Conservation (phyloP, 2,797 vertebrate genomes). For the Lophius americanus region DNA sequence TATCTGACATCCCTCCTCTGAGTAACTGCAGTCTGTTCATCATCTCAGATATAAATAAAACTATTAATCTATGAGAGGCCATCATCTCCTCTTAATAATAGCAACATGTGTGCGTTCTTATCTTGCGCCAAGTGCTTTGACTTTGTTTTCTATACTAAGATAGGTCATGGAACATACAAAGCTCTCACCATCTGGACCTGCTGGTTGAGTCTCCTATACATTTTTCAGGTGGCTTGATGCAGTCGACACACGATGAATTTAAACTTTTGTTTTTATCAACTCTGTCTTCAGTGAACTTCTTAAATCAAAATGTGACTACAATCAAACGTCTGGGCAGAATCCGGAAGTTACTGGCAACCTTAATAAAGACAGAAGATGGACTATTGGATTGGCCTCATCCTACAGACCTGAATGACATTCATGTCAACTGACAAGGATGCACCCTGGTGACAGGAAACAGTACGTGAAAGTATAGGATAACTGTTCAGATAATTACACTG, state of each 20-base stretch:
- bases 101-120: slow-evolving; percentile 45
- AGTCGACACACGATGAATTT: too few relatives aligned
- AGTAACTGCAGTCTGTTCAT: neutral
- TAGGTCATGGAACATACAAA: slow-evolving; percentile 38
- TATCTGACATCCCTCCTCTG: neutral
- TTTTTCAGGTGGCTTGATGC: too few relatives aligned
- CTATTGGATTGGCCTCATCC: neutral
- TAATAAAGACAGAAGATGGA: slow-evolving; percentile 18
- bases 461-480: slow-evolving; percentile 3
- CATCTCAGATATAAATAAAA: slow-evolving; percentile 29
- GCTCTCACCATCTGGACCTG: slow-evolving; percentile 19
- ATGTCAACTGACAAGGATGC: neutral
- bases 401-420: slow-evolving; percentile 6
- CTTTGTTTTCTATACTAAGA: slow-evolving; percentile 21
- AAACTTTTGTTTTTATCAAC: too few relatives aligned
- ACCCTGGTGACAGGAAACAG: neutral
- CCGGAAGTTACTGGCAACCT: neutral
- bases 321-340: too few relatives aligned
- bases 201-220: too few relatives aligned
- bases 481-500: slow-evolving; percentile 20
- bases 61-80: slow-evolving; percentile 49
- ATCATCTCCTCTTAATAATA: slow-evolving; percentile 59
- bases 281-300: too few relatives aligned
- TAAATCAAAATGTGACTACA: too few relatives aligned
- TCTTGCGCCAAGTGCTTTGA: too few relatives aligned